Base-by-base conservation (phyloP, 2,888 invertebrate genomes). In the Thelaira solivaga region DNA sequence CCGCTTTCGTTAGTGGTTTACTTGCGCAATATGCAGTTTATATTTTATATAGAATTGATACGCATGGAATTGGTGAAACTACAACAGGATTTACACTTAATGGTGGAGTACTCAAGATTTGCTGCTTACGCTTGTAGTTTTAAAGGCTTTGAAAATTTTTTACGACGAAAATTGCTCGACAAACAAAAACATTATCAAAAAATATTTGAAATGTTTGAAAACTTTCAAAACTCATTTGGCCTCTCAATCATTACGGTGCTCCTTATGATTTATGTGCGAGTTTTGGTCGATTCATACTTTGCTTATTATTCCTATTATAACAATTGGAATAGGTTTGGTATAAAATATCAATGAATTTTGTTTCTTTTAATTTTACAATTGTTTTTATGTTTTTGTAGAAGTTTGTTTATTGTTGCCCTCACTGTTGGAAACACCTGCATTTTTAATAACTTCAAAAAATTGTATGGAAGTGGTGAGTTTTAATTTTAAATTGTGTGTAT, bases 201-300 rank as follows among this genome's bases (percentile, higher is more conserved):
- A n/a, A 84, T 88, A 10, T 83, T 82, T 53, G 83, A 84, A 34
- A 81, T 87, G 83, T 83, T 65, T 55, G 57, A 55, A 4, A 73
- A 80, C 29, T 86, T 86, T 67, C 82, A 80, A n/a, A 68, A 65
- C 10, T 62, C 83, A 2, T 86, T 86, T 22, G 81, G 83, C 4
- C 82, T 74, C 65, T 88, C 88, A 10, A 79, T 86, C 13, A 61
- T 86, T 4, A 69, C 82, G 0, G 84, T 85, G 0, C 65, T 87
- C n/a, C 71, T 86, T 0, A 83, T 82, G 81, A 83, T 82, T 43
- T 86, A 83, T 18, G 76, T 83, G 0, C 83, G 85, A 2, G 65
- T 86, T 1, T 71, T 84, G 11, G 84, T 87, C 2, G 87, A 86
- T 31, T 78, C 82, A 4, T 88, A 87, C 47, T 87, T 86, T 64